Percentiles rank a stretch among this genome's conserved stretches.
These are phyloP conservation scores for Idaea dimidiata DNA, from an alignment of 2,888 invertebrate species.

Conservation along the genomic window DNA sequence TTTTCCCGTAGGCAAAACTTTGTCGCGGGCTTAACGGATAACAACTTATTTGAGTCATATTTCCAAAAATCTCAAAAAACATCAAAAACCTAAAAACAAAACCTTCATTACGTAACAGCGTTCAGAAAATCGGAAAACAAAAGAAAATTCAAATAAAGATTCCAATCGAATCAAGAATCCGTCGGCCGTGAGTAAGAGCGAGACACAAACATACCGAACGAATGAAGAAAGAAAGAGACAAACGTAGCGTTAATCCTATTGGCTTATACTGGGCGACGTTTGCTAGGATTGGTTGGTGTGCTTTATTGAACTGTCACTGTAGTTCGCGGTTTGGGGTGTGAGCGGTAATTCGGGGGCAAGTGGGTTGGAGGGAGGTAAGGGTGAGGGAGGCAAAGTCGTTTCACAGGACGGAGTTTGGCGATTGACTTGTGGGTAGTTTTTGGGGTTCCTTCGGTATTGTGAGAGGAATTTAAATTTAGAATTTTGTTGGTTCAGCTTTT, in stretches of 20 bases:
- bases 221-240: slow-evolving; percentile 44
- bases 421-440: slow-evolving; percentile 80
- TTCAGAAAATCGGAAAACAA: slow-evolving; percentile 67
- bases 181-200: slow-evolving; percentile 58
- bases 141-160: slow-evolving; percentile 73
- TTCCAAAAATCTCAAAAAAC: background rate
- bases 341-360: slow-evolving; percentile 74
- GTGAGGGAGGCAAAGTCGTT: slow-evolving; percentile 53
- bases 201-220: slow-evolving; percentile 39
- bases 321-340: slow-evolving; percentile 75
- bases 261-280: slow-evolving; percentile 80
- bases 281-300: slow-evolving; percentile 78
- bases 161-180: slow-evolving; percentile 78
- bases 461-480: slow-evolving; percentile 24
- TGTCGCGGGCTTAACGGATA: too few relatives aligned
- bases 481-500: slow-evolving; percentile 11
- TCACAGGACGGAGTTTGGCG: slow-evolving; percentile 75
- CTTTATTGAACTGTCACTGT: slow-evolving; percentile 81
- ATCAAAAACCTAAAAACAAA: background rate
- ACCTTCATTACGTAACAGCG: slow-evolving; percentile 9
- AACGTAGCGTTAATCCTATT: slow-evolving; percentile 76
- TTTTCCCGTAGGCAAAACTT: too few relatives aligned
- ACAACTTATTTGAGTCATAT: too few relatives aligned
- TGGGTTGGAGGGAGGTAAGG: slow-evolving; percentile 45
- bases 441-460: slow-evolving; percentile 58